Conservation (phyloP, 2,113 vertebrate species). For the Triplophysa tibetana region DNA sequence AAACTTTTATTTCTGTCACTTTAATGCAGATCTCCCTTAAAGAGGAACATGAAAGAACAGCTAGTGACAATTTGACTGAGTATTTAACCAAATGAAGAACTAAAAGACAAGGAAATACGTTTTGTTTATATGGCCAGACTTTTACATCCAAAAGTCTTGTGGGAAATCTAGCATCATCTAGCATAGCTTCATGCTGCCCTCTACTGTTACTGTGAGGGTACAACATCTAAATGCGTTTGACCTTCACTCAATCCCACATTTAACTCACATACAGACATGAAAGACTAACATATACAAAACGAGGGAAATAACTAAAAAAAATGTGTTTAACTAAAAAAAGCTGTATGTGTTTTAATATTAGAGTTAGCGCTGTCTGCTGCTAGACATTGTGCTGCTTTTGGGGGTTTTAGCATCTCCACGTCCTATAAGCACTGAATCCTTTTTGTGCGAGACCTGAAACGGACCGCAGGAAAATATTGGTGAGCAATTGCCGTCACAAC, state of each 20-base stretch:
- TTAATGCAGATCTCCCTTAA: not conserved
- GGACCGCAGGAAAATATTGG: not conserved
- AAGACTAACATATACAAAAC: no score
- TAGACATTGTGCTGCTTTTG: constrained; percentile 48
- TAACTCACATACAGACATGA: no score
- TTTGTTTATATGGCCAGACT: not conserved
- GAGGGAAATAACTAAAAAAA: no score
- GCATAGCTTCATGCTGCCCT: constrained; percentile 38
- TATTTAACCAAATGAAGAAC: not conserved
- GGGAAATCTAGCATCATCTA: not conserved
- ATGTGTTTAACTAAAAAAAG: not conserved
- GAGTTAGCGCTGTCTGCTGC: constrained; percentile 34
- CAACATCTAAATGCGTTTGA: not conserved
- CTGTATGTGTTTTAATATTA: constrained; percentile 43
- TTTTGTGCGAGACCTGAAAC: constrained; percentile 59
- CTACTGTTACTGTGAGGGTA: constrained; percentile 36
- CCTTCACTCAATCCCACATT: no score
- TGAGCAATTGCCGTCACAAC: not conserved
- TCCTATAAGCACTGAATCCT: constrained; percentile 42
- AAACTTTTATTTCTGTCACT: constrained; percentile 1
- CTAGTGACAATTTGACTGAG: not conserved
- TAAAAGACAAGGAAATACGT: not conserved
- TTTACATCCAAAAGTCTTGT: not conserved
- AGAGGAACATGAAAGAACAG: not conserved
- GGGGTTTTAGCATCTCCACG: constrained; percentile 54